These are phyloP conservation scores for Drosophila borealis DNA, from an alignment of 2,888 invertebrate genomes.

Conservation along the genomic window DNA sequence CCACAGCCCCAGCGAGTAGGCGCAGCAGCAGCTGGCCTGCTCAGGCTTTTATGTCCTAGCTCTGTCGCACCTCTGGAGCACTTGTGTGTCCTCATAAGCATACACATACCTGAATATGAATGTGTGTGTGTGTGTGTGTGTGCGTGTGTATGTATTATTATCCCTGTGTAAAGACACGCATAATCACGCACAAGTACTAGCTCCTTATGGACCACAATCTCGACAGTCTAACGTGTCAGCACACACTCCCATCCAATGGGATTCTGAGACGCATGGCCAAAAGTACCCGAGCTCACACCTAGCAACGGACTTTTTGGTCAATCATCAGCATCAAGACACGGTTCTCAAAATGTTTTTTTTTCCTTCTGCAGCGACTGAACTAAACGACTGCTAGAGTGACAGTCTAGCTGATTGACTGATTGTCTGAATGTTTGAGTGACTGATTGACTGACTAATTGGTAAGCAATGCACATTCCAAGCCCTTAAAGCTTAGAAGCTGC, in stretches of 20 bases:
- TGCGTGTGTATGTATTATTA: not conserved
- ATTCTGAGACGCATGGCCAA: not conserved
- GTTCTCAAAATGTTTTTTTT: not conserved
- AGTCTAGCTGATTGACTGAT: not conserved
- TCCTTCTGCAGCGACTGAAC: no score
- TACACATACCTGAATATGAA: not conserved
- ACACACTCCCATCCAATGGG: conserved; percentile 6
- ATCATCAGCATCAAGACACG: not conserved
- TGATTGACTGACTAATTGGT: not conserved
- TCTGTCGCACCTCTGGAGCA: conserved; percentile 42
- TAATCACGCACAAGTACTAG: conserved; percentile 36
- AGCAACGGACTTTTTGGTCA: not conserved
- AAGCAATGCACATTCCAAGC: not conserved
- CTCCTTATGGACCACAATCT: conserved; percentile 21
- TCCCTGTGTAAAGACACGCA: conserved; percentile 22
- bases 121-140: not conserved
- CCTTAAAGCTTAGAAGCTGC: no score
- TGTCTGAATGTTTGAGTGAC: not conserved
- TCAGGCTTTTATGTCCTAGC: conserved; percentile 19
- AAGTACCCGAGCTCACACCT: not conserved
- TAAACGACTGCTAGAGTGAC: not conserved
- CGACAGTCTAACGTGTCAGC: conserved; percentile 14
- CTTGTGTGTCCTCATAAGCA: conserved; percentile 20
- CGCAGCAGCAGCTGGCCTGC: conserved; percentile 21
- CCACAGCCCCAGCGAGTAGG: conserved; percentile 18